These are phyloP conservation scores for Bombus difficillimus DNA, from an alignment of 1,140 invertebrate species.

Conservation along the genomic window DNA sequence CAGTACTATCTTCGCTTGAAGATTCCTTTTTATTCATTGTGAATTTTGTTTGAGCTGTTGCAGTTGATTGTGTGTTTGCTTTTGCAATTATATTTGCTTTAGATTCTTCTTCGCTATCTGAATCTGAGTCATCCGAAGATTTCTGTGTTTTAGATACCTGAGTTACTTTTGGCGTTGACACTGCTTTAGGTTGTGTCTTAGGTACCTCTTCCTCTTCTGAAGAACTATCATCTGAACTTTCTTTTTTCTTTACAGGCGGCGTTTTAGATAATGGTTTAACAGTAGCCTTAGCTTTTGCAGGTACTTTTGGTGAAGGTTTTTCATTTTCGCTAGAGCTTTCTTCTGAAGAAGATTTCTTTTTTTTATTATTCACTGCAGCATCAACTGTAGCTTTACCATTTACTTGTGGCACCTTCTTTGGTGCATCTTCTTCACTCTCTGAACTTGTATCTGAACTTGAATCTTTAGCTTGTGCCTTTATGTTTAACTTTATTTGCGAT, in stretches of 20 bases:
- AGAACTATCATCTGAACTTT: slow-evolving; percentile 79
- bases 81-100: slow-evolving; percentile 43
- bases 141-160: slow-evolving; percentile 34
- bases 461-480: slow-evolving; percentile 69
- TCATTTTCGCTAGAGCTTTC: slow-evolving; percentile 72
- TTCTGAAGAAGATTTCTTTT: slow-evolving; percentile 57
- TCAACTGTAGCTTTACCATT: slow-evolving; percentile 63
- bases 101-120: slow-evolving; percentile 41
- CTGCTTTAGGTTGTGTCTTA: slow-evolving; percentile 39
- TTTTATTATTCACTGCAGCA: slow-evolving; percentile 46
- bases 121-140: slow-evolving; percentile 65
- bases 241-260: slow-evolving; percentile 76
- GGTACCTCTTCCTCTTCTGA: slow-evolving; percentile 71
- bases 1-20: slow-evolving; percentile 68
- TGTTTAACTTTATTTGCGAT: slow-evolving; percentile 79
- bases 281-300: slow-evolving; percentile 53
- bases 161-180: slow-evolving; percentile 28
- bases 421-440: slow-evolving; percentile 73
- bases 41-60: slow-evolving; percentile 7
- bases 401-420: slow-evolving; percentile 64
- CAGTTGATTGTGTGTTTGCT: slow-evolving; percentile 11
- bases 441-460: slow-evolving; percentile 80
- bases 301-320: slow-evolving; percentile 59
- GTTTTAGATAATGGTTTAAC: slow-evolving; percentile 51
- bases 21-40: slow-evolving; percentile 51